Evolutionary conservation across 2,113 vertebrate species (phyloP).

Genomic region (Chitala chitala): DNA sequence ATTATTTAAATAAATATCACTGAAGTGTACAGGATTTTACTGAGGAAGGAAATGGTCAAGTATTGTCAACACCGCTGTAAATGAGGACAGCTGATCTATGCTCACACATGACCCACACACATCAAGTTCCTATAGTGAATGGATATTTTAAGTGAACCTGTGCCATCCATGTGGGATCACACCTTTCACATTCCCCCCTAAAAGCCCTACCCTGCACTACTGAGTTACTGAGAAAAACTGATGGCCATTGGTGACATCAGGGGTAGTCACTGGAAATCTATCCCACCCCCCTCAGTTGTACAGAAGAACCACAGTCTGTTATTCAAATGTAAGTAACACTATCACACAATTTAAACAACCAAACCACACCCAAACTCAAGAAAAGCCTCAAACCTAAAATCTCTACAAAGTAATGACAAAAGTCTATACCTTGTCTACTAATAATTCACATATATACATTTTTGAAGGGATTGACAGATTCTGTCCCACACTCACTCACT

Average conservation of each 20-base stretch:
- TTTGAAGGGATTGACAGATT: neutral
- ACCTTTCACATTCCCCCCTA: neutral
- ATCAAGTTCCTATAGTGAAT: too few species aligned
- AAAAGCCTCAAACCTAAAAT: neutral
- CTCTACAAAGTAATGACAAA: slow-evolving; percentile 1
- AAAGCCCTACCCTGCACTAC: neutral
- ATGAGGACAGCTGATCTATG: slow-evolving; percentile 30
- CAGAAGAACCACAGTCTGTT: slow-evolving; percentile 30
- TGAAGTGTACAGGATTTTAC: slow-evolving; percentile 62
- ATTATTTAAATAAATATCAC: slow-evolving; percentile 76
- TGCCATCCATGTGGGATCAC: too few species aligned
- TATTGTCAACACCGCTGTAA: slow-evolving; percentile 29
- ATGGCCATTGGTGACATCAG: slow-evolving; percentile 32
- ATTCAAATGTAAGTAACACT: slow-evolving; percentile 33
- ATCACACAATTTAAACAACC: slow-evolving; percentile 23
- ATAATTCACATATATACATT: neutral
- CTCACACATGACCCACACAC: too few species aligned
- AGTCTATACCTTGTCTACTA: neutral
- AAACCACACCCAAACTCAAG: neutral
- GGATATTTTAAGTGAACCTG: too few species aligned
- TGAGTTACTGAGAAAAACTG: slow-evolving; percentile 16
- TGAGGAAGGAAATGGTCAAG: slow-evolving; percentile 42
- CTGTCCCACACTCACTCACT: neutral
- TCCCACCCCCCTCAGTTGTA: too few species aligned
- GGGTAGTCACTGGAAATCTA: too few species aligned